Evolutionary conservation across 2,797 vertebrate genomes (phyloP).

Genomic region (Gymnoscopelus braueri): DNA sequence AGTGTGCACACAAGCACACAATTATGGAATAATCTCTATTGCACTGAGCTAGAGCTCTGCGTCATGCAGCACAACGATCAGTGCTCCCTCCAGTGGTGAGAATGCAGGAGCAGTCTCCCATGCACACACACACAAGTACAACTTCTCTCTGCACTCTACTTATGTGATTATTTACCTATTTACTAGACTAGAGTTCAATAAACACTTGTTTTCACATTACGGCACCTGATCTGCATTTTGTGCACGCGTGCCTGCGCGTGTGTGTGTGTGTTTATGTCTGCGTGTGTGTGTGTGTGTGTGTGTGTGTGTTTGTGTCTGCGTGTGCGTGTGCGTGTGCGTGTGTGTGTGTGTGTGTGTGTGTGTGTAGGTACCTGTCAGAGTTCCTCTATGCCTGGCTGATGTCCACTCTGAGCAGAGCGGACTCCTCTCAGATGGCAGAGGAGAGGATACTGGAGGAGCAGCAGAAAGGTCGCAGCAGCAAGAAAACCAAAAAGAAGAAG

Average conservation of each 20-base stretch:
- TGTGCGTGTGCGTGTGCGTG: too few species aligned
- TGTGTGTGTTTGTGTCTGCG: too few species aligned
- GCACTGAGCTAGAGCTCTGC: conserved; percentile 21
- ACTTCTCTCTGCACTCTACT: too few species aligned
- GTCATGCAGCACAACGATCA: background rate
- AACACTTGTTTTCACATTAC: too few species aligned
- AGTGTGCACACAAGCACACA: background rate
- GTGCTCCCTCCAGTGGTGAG: conserved; percentile 5
- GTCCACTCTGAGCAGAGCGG: conserved; percentile 96
- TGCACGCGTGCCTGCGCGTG: conserved; percentile 5
- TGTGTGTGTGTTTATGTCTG: conserved; percentile 22
- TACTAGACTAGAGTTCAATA: too few species aligned
- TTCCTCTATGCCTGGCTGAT: conserved; percentile 99
- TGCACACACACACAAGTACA: background rate
- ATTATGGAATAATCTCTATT: too few species aligned
- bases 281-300: conserved; percentile 21
- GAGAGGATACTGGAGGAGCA: conserved; percentile 97
- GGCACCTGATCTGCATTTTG: background rate
- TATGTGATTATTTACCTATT: too few species aligned
- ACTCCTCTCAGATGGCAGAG: conserved; percentile 98
- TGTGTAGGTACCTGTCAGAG: conserved; percentile 93
- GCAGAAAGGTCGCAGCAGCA: conserved; percentile 96
- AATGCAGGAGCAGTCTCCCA: background rate
- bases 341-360: conserved; percentile 21
- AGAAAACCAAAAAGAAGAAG: conserved; percentile 99